Evolutionary conservation across 2,113 vertebrate species (phyloP).

Genomic region (Guaruba guarouba): DNA sequence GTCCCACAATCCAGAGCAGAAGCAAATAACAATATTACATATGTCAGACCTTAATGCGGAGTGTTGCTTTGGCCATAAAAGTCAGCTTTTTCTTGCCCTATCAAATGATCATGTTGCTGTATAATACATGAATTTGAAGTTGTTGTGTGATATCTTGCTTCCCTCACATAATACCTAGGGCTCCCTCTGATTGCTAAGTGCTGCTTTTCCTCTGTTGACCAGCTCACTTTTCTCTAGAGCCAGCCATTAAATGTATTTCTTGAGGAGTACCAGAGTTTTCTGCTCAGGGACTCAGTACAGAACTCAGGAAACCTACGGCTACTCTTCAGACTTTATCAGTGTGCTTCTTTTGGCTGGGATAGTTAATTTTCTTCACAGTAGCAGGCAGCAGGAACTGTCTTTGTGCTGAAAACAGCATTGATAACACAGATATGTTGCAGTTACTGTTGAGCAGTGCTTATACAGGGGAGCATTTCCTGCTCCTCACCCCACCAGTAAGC

Average conservation of each 20-base stretch:
- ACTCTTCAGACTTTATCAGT: neutral
- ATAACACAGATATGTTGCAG: neutral
- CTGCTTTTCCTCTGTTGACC: neutral
- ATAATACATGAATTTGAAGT: neutral
- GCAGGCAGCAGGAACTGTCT: neutral
- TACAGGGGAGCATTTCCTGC: neutral
- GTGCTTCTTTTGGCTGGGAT: neutral
- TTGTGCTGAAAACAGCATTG: neutral
- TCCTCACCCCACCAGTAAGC: neutral
- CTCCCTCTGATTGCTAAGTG: neutral
- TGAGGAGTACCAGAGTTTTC: neutral
- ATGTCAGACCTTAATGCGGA: slow-evolving; percentile 27
- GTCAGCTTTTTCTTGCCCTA: neutral
- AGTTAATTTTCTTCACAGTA: neutral
- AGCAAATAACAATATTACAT: slow-evolving; percentile 36
- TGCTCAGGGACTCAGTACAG: neutral
- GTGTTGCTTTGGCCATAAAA: slow-evolving; percentile 19
- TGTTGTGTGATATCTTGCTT: neutral
- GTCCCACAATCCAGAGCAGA: slow-evolving; percentile 29
- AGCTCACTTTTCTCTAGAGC: neutral
- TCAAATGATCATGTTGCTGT: neutral
- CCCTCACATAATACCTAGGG: neutral
- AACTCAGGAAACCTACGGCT: neutral
- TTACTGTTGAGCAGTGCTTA: neutral
- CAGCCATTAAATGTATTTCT: neutral